Percentiles rank a stretch among this genome's conserved stretches.
Evolutionary conservation across 2,113 vertebrate genomes (phyloP).

Genomic region (Cavia aperea): DNA sequence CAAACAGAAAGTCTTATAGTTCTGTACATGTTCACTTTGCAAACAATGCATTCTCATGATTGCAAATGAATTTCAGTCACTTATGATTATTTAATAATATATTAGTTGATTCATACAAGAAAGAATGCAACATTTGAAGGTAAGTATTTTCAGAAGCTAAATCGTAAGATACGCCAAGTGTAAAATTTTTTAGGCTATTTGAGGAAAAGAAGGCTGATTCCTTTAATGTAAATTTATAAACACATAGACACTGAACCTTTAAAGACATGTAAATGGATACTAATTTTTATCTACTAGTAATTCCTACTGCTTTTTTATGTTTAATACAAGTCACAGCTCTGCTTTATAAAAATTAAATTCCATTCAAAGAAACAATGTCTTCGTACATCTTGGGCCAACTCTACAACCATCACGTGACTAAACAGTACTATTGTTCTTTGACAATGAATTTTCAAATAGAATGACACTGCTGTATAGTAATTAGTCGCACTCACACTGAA

Average conservation of each 20-base stretch:
- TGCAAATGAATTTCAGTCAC: not conserved
- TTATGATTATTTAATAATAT: not conserved
- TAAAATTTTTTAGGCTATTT: not conserved
- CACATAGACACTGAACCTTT: not conserved
- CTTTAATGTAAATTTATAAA: not conserved
- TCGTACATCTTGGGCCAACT: not conserved
- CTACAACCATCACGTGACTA: not conserved
- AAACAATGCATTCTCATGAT: too few species aligned
- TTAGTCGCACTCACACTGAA: not conserved
- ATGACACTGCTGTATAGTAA: not conserved
- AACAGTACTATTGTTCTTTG: not conserved
- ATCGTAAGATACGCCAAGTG: not conserved
- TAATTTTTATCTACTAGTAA: not conserved
- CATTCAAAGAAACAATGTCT: not conserved
- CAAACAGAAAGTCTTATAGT: not conserved
- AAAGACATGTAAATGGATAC: not conserved
- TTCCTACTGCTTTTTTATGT: not conserved
- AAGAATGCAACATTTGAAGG: not conserved
- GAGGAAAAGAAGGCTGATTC: not conserved
- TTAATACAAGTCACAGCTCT: not conserved
- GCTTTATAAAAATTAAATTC: not conserved
- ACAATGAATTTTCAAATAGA: not conserved
- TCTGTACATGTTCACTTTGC: not conserved
- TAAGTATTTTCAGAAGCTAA: not conserved
- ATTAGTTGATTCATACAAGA: not conserved